Percentiles rank a stretch among this genome's conserved stretches.
Evolutionary conservation across 2,113 vertebrate genomes (phyloP).

Genomic region (Lepisosteus osseus): DNA sequence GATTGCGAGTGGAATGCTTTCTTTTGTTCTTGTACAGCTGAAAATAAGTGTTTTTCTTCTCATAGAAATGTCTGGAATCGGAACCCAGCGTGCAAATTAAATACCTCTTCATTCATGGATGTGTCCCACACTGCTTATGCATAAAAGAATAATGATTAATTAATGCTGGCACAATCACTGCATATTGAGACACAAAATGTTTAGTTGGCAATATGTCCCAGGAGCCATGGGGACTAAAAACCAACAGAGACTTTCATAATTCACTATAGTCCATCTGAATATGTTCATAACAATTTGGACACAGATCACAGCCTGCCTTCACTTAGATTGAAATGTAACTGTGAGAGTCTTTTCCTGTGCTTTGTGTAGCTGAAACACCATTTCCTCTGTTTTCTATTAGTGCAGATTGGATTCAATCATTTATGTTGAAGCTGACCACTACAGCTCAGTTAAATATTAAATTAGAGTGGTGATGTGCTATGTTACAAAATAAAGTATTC

Average conservation of each 20-base stretch:
- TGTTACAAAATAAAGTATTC: no score
- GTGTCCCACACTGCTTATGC: conserved; percentile 25
- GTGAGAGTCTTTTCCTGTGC: conserved; percentile 9
- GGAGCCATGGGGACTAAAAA: conserved; percentile 12
- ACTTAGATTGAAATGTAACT: conserved; percentile 8
- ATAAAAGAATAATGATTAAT: conserved; percentile 46
- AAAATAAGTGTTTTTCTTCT: conserved; percentile 2
- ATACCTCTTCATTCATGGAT: conserved; percentile 22
- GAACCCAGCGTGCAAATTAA: neutral
- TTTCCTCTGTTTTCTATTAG: conserved; percentile 4
- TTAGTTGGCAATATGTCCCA: conserved; percentile 8
- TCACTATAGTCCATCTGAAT: conserved; percentile 7
- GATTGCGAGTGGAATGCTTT: conserved; percentile 9
- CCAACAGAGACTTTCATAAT: conserved; percentile 21
- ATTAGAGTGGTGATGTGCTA: no score
- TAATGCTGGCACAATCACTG: conserved; percentile 56
- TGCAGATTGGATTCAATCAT: no score
- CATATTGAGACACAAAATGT: conserved; percentile 35
- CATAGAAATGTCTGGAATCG: no score
- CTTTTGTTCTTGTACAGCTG: neutral
- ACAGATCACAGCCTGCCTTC: conserved; percentile 8
- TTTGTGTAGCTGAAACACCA: conserved; percentile 8
- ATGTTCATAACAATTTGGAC: conserved; percentile 12
- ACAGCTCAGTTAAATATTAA: no score
- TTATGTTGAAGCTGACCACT: no score